Evolutionary conservation across 2,113 vertebrate species (phyloP), one percentile per base, ranked within the genome.

Genomic region (Melanocharis versteri): DNA sequence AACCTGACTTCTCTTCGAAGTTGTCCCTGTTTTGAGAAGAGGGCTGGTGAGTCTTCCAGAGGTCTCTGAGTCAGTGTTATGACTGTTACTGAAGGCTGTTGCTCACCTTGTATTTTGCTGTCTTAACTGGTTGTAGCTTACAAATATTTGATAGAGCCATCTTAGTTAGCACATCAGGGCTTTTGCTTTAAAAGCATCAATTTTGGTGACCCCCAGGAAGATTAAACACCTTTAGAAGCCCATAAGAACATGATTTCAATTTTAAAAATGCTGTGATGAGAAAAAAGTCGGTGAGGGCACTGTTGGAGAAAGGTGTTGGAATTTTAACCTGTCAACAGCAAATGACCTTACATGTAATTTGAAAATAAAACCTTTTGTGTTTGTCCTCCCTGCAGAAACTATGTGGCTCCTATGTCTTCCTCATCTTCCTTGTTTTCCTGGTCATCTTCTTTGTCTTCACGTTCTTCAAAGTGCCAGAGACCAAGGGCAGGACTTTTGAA

Each of bases 401-500:
- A 1, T 98, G 98, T 39, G 98, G 98, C 5, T 58, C 98, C 17
- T 99, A 99, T 5, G 99, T 99, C 83, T 99, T 99, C 95, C 97
- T 99, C 89, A 97, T 99, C 94, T 99, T 99, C 69, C 94, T 98
- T 30, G 27, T 95, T 54, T 97, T 99, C 84, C 98, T 99, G 37
- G 57, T 99, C 44, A 1, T 98, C 37, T 99, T 99, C 98, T 98
- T 99, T 93, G 35, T 99, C 94, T 99, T 99, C 97, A 99, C 99
- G 13, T 99, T 97, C 98, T 98, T 99, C 97, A 98, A 98, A 93
- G 99, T 99, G 60, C 99, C 99, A 0, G 99, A 99, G 98, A 99
- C 99, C 73, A 99, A 97, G 91, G 99, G 99, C n/a, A 98, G 99
- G 91, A 99, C 99, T 92, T 99, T 99, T 92, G 99, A 99, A 48